Base-by-base conservation (phyloP, 2,113 vertebrate species). In the Nycticryphes semicollaris region DNA sequence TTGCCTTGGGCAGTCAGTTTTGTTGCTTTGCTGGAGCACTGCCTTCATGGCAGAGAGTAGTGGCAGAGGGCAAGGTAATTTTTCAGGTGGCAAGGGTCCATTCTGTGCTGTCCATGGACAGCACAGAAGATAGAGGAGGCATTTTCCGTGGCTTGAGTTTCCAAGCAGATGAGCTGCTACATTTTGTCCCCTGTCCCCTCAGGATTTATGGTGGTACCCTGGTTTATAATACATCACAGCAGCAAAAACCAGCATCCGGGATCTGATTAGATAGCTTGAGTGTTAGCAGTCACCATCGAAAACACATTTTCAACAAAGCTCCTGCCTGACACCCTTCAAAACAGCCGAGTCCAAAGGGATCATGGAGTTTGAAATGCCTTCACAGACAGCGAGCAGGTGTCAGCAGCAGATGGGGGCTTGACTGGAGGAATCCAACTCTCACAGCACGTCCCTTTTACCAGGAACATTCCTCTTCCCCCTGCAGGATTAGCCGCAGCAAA, bases 331-430 rank as follows among this genome's bases (percentile, higher is more conserved):
- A 69, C 57, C 30, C 50, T 78, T 68, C 74, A 43, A 89, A 85
- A 54, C 1, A 86, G 72, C 43, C 1, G 2, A 37, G 45, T 33
- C 88, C 47, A 50, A 23, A 48, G 89, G 86, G 72, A 48, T 43
- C 31, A 19, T 27, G 64, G 45, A 19, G 24, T 81, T n/a, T 45
- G 64, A 78, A 80, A 89, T 37, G 77, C 39, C 54, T 84, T 70
- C 31, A 25, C 16, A 74, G 87, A 47, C 84, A 83, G 63, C 0
- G 15, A 91, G 84, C 93, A 76, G 57, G 81, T 66, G 70, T 41
- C 66, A 43, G 62, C 67, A 90, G 87, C 87, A 96, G 82, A 80
- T 94, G 78, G 72, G 53, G 41, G 48, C 53, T 79, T 76, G 35
- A 66, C 82, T 83, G 87, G 50, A 88, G 70, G 70, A 57, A 89